Conservation (phyloP, 2,888 invertebrate species). For the Yponomeuta sedellus region DNA sequence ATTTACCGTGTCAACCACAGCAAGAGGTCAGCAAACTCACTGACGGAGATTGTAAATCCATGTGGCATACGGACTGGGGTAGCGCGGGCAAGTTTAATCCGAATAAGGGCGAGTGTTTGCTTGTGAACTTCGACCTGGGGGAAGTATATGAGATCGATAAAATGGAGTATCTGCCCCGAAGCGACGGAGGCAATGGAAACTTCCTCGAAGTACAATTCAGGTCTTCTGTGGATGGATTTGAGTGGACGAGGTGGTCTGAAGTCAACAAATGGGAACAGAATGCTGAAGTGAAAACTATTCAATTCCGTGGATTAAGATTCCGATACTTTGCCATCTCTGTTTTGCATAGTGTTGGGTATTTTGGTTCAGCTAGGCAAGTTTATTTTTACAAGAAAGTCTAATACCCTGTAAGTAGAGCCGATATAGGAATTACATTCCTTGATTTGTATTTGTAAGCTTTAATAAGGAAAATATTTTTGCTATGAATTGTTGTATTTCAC, state of each 20-base stretch:
- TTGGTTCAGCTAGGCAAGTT: conserved; percentile 51
- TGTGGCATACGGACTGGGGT: conserved; percentile 48
- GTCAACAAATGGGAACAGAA: conserved; percentile 36
- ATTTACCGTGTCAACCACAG: conserved; percentile 36
- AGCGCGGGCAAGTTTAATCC: conserved; percentile 31
- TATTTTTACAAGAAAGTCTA: conserved; percentile 32
- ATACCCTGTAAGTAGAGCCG: neutral
- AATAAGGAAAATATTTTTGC: too few relatives aligned
- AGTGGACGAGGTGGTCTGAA: conserved; percentile 42
- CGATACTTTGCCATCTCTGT: conserved; percentile 44
- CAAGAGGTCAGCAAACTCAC: conserved; percentile 40
- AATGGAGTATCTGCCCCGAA: conserved; percentile 50
- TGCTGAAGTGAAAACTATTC: conserved; percentile 39
- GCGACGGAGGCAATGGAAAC: conserved; percentile 55
- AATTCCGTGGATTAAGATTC: conserved; percentile 32
- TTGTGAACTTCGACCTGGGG: conserved; percentile 40
- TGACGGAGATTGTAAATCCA: conserved; percentile 29
- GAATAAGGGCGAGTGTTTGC: conserved; percentile 31
- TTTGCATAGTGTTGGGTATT: conserved; percentile 45
- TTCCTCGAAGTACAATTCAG: conserved; percentile 44
- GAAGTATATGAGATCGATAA: conserved; percentile 37
- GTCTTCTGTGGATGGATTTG: conserved; percentile 37
- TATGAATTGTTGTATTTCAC: too few relatives aligned
- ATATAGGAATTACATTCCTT: neutral
- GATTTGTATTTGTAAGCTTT: too few relatives aligned